A percentile compares a stretch with the other conserved stretches of the same genome.
phyloP scores from a whole-genome alignment of 2,797 vertebrate species.

The Coilia nasus region DNA sequence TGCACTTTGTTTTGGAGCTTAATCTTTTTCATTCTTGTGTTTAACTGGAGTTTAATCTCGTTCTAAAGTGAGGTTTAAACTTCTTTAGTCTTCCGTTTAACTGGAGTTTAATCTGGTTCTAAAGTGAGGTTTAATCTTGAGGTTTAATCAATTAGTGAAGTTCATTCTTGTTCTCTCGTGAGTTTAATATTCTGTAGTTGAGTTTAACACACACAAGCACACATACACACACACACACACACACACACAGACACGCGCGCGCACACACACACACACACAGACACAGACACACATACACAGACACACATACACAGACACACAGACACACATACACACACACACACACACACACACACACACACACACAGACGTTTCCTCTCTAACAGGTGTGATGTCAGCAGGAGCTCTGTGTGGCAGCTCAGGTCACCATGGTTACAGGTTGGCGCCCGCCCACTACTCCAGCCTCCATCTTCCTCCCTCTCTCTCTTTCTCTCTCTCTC shows the following conservation, averaged over 20 bases:
- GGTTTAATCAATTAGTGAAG: no score
- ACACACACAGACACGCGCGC: background rate
- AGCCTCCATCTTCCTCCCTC: slow-evolving; percentile 22
- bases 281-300: slow-evolving; percentile 14
- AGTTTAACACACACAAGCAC: no score
- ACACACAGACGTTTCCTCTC: slow-evolving; percentile 35
- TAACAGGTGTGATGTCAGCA: slow-evolving; percentile 75
- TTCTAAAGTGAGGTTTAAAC: no score
- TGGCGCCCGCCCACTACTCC: slow-evolving; percentile 56
- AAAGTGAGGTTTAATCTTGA: no score
- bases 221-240: background rate
- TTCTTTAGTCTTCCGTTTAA: no score
- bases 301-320: background rate
- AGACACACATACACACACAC: slow-evolving; percentile 20
- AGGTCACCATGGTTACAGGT: slow-evolving; percentile 74
- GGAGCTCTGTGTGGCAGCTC: slow-evolving; percentile 61
- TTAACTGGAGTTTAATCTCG: no score
- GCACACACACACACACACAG: background rate
- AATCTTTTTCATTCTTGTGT: no score
- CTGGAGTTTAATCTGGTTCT: no score
- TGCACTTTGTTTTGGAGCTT: no score
- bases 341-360: slow-evolving; percentile 12
- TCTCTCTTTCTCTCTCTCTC: slow-evolving; percentile 31
- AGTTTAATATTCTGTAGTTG: no score
- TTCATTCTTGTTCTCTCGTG: no score